Evolutionary conservation across 2,888 invertebrate genomes (phyloP).

Genomic region (Balanococcus diminutus): DNA sequence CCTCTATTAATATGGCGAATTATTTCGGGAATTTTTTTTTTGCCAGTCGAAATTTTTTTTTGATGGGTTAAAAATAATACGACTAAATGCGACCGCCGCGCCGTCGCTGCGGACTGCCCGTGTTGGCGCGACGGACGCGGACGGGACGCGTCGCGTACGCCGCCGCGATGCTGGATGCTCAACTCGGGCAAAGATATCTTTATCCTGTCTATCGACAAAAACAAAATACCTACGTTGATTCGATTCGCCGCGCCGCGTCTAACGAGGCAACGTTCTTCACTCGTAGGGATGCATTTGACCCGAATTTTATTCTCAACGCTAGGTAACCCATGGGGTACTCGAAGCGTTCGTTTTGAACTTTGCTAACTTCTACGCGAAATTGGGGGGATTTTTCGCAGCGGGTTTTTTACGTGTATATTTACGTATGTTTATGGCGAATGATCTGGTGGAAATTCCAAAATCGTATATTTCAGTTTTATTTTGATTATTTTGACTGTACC

Average conservation of each 20-base stretch:
- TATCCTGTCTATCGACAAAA: neutral
- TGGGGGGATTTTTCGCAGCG: too few species aligned
- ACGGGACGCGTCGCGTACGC: neutral
- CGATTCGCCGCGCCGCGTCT: neutral
- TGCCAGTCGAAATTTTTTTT: neutral
- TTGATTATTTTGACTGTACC: too few species aligned
- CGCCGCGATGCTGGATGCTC: neutral
- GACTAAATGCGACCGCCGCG: neutral
- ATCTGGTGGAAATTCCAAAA: too few species aligned
- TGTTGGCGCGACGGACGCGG: neutral
- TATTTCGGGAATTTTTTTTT: neutral
- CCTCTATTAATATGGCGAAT: neutral
- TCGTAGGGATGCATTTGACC: neutral
- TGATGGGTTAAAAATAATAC: neutral
- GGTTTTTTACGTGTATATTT: too few species aligned
- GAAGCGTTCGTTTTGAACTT: too few species aligned
- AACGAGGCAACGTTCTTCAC: neutral
- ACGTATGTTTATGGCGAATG: too few species aligned
- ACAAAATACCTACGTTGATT: neutral
- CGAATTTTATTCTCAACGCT: neutral
- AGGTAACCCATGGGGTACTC: neutral
- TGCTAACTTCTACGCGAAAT: too few species aligned
- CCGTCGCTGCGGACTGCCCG: neutral
- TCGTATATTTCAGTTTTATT: too few species aligned
- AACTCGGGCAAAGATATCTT: neutral